Conservation (phyloP, 1,140 invertebrate genomes). For the Anthonomus grandis region DNA sequence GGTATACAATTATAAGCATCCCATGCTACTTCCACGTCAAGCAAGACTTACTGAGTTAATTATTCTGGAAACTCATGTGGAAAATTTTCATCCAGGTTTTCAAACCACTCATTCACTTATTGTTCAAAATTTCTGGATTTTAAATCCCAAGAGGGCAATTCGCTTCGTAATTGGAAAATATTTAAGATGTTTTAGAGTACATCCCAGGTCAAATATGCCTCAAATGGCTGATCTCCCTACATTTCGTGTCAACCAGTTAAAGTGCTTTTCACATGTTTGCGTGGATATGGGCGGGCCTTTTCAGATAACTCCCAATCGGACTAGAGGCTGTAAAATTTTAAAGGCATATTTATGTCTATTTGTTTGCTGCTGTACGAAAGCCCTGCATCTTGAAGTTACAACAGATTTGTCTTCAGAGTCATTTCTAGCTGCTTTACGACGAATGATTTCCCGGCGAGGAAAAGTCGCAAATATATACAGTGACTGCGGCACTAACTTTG, state of each 20-base stretch:
- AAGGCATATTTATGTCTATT: constrained; percentile 11
- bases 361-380: constrained; percentile 7
- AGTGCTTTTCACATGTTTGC: neutral
- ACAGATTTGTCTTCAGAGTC: neutral
- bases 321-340: constrained; percentile 1
- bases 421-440: constrained; percentile 1
- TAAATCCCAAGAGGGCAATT: no score
- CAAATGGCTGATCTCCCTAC: neutral
- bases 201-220: no score
- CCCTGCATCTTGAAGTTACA: neutral
- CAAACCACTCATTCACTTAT: no score
- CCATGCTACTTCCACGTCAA: no score
- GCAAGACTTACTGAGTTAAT: no score
- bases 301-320: neutral
- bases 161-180: no score
- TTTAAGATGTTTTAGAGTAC: no score
- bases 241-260: neutral
- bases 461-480: constrained; percentile 13
- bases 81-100: no score
- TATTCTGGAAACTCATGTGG: no score
- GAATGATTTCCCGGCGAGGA: constrained; percentile 12
- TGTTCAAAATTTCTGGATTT: no score
- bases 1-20: no score
- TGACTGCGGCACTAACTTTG: constrained; percentile 21
- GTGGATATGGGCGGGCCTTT: constrained; percentile 5